Conservation (phyloP, 2,888 invertebrate species). For the Oasisia sp. region DNA sequence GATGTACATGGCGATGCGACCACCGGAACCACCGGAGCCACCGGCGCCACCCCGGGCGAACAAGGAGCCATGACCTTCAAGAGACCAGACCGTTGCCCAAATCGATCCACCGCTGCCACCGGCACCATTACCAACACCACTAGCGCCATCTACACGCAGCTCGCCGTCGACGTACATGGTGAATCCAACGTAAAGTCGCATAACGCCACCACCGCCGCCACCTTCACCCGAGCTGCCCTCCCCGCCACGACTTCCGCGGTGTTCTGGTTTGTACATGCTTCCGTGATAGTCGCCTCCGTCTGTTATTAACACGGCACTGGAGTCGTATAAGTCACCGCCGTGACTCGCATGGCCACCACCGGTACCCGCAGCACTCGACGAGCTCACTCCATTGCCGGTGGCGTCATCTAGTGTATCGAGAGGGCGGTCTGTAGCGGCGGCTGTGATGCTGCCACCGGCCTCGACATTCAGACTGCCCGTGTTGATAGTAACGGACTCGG, state of each 20-base stretch:
- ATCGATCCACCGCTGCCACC: conserved; percentile 53
- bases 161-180: conserved; percentile 24
- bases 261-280: conserved; percentile 43
- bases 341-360: conserved; percentile 51
- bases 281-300: conserved; percentile 48
- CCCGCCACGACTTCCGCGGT: conserved; percentile 48
- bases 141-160: conserved; percentile 38
- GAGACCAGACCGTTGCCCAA: conserved; percentile 39
- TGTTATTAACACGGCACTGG: conserved; percentile 26
- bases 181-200: neutral
- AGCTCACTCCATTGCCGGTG: conserved; percentile 41
- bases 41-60: conserved; percentile 46
- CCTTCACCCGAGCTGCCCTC: conserved; percentile 25
- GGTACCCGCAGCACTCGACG: conserved; percentile 36
- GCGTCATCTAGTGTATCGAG: conserved; percentile 44
- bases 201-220: conserved; percentile 26
- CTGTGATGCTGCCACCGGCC: conserved; percentile 48
- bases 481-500: conserved; percentile 48
- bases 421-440: conserved; percentile 47
- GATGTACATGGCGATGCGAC: conserved; percentile 46
- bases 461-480: conserved; percentile 46
- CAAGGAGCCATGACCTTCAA: conserved; percentile 50
- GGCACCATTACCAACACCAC: conserved; percentile 46
- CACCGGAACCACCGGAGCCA: conserved; percentile 49
- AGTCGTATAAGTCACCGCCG: conserved; percentile 45